A percentile compares a stretch with the other conserved stretches of the same genome.
phyloP scores from a whole-genome alignment of 2,888 invertebrate genomes.

The Kuschelorhynchus macadamiae region DNA sequence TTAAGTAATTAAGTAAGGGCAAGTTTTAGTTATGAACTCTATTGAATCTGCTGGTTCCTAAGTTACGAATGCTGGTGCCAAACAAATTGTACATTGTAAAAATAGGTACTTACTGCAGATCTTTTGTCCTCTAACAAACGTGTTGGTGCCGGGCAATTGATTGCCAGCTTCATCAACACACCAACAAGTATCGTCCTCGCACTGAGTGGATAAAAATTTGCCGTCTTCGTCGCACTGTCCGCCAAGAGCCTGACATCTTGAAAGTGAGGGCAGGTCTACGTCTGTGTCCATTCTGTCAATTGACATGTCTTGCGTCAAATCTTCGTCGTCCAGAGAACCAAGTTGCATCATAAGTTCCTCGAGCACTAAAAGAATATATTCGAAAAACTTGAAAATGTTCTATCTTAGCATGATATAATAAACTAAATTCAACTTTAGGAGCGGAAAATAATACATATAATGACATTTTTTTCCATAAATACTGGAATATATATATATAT shows the following conservation, averaged over 20 bases:
- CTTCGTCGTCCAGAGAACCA: conserved; percentile 71
- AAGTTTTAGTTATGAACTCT: no score
- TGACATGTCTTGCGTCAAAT: conserved; percentile 63
- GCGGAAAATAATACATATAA: no score
- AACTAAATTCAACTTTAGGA: no score
- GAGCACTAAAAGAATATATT: conserved; percentile 71
- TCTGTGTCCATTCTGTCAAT: conserved; percentile 57
- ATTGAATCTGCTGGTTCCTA: no score
- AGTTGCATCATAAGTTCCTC: conserved; percentile 81
- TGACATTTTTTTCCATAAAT: no score
- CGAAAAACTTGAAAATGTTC: no score
- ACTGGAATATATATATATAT: no score
- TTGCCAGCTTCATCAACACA: conserved; percentile 90
- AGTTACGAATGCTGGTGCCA: no score
- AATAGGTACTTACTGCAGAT: conserved; percentile 70
- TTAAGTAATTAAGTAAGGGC: no score
- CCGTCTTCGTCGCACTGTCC: conserved; percentile 78
- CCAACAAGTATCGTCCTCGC: conserved; percentile 82
- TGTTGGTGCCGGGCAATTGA: conserved; percentile 75
- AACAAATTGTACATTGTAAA: no score
- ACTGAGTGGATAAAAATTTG: conserved; percentile 82
- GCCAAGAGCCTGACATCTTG: conserved; percentile 69
- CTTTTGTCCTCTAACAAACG: conserved; percentile 74
- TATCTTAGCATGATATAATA: no score
- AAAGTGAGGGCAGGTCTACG: conserved; percentile 60